A percentile compares a stretch with the other conserved stretches of the same genome.
These are phyloP conservation scores for Synergus itoensis DNA, from an alignment of 2,888 invertebrate genomes.

Conservation along the genomic window DNA sequence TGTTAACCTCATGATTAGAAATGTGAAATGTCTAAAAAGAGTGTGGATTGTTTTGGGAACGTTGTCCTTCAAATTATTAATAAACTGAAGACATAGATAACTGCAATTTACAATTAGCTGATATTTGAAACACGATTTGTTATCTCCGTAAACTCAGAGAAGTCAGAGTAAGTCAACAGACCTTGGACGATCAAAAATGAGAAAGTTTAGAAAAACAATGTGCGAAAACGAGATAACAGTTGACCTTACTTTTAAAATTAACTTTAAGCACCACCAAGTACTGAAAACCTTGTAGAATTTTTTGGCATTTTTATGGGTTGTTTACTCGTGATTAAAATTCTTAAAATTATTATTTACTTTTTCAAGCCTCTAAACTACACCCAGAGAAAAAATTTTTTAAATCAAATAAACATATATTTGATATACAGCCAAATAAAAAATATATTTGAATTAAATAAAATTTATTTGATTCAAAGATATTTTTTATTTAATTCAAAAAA, in stretches of 20 bases:
- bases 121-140: slow-evolving; percentile 14
- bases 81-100: slow-evolving; percentile 22
- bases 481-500: no score
- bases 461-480: no score
- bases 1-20: neutral
- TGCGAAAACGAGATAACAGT: slow-evolving; percentile 20
- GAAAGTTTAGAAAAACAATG: slow-evolving; percentile 14
- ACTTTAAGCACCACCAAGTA: neutral
- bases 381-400: no score
- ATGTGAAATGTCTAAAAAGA: slow-evolving; percentile 8
- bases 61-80: slow-evolving; percentile 22
- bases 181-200: slow-evolving; percentile 28
- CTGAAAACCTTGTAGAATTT: neutral
- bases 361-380: neutral
- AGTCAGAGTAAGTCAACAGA: slow-evolving; percentile 22
- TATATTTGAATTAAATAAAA: no score
- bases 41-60: slow-evolving; percentile 1
- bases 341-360: neutral
- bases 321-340: neutral
- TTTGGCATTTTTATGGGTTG: neutral
- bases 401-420: no score
- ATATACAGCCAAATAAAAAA: no score
- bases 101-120: slow-evolving; percentile 6
- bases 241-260: slow-evolving; percentile 30
- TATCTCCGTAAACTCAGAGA: slow-evolving; percentile 8